Evolutionary conservation across 2,888 invertebrate species (phyloP).

Genomic region (Eremobia ochroleuca): DNA sequence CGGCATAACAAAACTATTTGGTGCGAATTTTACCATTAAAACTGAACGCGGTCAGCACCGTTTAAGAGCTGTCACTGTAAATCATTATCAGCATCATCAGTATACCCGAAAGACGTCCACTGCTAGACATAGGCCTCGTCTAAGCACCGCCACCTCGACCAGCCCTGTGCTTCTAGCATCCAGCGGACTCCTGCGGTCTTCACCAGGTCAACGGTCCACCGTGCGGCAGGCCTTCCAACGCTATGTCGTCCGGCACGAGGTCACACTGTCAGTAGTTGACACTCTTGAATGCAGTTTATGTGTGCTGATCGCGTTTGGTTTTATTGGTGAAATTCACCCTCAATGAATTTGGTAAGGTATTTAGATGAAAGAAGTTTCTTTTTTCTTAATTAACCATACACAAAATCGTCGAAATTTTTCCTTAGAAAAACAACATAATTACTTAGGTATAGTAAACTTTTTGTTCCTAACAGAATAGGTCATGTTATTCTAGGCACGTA

Average conservation of each 20-base stretch:
- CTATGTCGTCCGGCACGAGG: neutral
- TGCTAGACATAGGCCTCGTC: neutral
- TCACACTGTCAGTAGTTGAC: too few species aligned
- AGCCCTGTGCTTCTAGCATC: neutral
- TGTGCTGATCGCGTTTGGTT: neutral
- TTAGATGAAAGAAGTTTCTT: neutral
- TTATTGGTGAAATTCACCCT: neutral
- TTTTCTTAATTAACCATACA: neutral
- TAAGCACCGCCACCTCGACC: neutral
- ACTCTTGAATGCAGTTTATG: neutral
- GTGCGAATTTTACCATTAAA: neutral
- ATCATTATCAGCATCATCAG: neutral
- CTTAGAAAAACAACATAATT: neutral
- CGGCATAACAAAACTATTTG: neutral
- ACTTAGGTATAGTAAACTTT: neutral
- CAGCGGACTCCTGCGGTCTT: neutral
- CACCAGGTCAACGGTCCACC: neutral
- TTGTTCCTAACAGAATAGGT: neutral
- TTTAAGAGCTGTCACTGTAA: neutral
- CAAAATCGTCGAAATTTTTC: neutral
- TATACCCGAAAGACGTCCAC: neutral
- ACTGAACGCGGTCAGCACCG: neutral
- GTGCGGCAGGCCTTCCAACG: neutral
- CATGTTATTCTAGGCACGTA: slow-evolving; percentile 3
- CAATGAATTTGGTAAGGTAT: neutral